These are phyloP conservation scores for Thumatha senex DNA, from an alignment of 2,888 invertebrate species.

Conservation along the genomic window DNA sequence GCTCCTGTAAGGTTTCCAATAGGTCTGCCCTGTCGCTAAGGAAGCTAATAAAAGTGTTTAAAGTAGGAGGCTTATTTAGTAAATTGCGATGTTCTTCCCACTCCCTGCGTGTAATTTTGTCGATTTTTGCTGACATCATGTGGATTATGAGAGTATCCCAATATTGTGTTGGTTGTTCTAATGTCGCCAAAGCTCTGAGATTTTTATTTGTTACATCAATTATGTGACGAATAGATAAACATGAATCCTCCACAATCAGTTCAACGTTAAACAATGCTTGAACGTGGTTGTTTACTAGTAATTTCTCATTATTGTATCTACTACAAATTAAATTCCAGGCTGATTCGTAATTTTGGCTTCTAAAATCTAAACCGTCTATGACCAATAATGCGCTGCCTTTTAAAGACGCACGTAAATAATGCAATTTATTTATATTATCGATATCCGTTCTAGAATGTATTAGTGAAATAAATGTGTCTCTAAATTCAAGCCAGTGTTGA, in stretches of 20 bases:
- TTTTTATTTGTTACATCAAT: background rate
- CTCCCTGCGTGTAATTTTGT: background rate
- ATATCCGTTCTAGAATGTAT: background rate
- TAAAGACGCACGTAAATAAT: background rate
- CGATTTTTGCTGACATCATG: background rate
- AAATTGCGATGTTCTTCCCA: background rate
- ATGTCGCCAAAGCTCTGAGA: background rate
- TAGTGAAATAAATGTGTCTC: background rate
- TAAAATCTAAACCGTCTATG: background rate
- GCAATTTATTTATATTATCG: background rate
- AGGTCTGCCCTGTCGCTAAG: background rate
- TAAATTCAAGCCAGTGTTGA: background rate
- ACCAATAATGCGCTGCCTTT: background rate
- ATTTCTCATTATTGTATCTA: background rate
- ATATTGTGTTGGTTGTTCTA: background rate
- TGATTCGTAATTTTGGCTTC: background rate
- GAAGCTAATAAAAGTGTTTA: background rate
- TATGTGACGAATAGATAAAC: background rate
- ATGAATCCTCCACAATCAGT: background rate
- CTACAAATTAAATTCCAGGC: background rate
- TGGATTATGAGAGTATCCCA: background rate
- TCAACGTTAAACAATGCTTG: background rate
- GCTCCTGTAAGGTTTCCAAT: background rate
- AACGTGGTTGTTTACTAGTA: background rate
- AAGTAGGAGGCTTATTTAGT: background rate